These are phyloP conservation scores for Drosophila kanapiae DNA, from an alignment of 1,140 invertebrate species.

Conservation along the genomic window DNA sequence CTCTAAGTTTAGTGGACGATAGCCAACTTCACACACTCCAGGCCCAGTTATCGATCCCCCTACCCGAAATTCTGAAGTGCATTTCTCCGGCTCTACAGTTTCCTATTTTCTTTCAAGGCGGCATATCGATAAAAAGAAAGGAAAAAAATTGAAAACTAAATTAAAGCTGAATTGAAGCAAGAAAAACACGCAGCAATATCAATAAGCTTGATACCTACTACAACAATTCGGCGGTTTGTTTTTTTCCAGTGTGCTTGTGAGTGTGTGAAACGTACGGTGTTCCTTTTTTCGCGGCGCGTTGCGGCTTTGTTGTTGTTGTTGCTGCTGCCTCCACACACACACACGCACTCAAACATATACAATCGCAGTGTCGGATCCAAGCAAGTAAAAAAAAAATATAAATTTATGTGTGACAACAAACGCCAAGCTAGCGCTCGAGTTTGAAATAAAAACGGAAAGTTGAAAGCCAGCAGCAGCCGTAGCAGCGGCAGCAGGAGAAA, in stretches of 20 bases:
- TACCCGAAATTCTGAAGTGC: conserved; percentile 28
- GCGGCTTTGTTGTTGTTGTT: conserved; percentile 24
- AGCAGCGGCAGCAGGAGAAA: conserved; percentile 9
- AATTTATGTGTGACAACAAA: conserved; percentile 34
- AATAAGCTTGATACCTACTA: not conserved
- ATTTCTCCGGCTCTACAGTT: conserved; percentile 19
- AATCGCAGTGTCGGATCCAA: conserved; percentile 14
- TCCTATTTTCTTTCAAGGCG: conserved; percentile 2
- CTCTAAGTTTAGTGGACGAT: conserved; percentile 22
- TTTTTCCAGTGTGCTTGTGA: conserved; percentile 21
- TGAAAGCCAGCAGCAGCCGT: conserved; percentile 5
- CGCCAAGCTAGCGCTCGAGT: conserved; percentile 16
- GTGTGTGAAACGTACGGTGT: conserved; percentile 13
- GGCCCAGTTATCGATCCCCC: conserved; percentile 8
- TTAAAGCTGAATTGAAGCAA: conserved; percentile 5
- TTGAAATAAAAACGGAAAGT: conserved; percentile 15
- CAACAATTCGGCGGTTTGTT: conserved; percentile 27
- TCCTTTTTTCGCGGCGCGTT: conserved; percentile 19
- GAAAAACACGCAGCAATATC: not conserved
- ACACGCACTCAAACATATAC: not conserved
- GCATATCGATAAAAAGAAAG: not conserved
- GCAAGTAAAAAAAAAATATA: not conserved
- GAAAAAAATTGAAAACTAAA: not conserved
- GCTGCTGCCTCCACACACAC: conserved; percentile 4
- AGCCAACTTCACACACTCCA: conserved; percentile 8